phyloP scores from a whole-genome alignment of 2,113 vertebrate genomes.

The Micronisus gabar region DNA sequence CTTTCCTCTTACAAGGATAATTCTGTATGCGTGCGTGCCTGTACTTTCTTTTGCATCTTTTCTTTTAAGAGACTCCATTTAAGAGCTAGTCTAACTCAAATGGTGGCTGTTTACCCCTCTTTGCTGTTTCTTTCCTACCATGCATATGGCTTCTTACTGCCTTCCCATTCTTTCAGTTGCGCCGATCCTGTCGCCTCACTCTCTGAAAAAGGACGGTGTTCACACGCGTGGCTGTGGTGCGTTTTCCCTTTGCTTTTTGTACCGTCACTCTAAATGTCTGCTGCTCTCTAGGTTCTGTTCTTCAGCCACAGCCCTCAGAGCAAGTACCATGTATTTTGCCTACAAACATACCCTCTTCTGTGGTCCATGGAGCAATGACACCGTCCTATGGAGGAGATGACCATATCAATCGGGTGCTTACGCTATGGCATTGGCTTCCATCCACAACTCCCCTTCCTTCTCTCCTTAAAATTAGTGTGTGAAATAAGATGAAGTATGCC shows the following conservation, averaged over 20 bases:
- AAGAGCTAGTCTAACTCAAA: background rate
- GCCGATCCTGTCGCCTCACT: rapidly evolving
- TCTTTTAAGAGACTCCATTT: background rate
- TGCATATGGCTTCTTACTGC: background rate
- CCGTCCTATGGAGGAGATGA: rapidly evolving
- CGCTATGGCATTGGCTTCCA: rapidly evolving
- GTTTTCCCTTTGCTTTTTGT: background rate
- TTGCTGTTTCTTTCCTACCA: background rate
- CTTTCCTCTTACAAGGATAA: slow-evolving; percentile 7
- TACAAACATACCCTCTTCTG: background rate
- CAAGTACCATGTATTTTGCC: background rate
- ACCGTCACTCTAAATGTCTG: rapidly evolving
- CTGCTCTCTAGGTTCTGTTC: background rate
- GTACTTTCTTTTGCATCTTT: slow-evolving; percentile 1
- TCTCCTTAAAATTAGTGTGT: rapidly evolving
- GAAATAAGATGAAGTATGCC: background rate
- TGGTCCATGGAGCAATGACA: rapidly evolving
- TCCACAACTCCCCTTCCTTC: background rate
- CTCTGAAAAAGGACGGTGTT: background rate
- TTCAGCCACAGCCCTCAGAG: background rate
- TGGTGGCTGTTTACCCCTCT: background rate
- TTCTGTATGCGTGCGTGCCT: background rate
- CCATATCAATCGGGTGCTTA: background rate
- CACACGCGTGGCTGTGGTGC: rapidly evolving
- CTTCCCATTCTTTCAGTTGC: background rate